Percentiles rank a stretch among this genome's conserved stretches.
Evolutionary conservation across 2,888 invertebrate genomes (phyloP).

Genomic region (Drosophila tanythrix): DNA sequence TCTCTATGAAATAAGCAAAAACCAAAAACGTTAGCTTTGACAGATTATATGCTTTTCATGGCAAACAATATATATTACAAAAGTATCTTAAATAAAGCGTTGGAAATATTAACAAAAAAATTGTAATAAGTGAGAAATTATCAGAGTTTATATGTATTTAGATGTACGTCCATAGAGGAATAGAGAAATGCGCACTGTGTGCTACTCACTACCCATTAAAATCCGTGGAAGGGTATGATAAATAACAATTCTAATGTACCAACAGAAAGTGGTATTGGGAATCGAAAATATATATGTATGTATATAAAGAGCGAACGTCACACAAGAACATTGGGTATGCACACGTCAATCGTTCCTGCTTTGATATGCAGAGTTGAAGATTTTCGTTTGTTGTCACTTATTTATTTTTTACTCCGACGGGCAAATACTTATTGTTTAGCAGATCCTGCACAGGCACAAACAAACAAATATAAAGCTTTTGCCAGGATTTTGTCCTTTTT

Average conservation of each 20-base stretch:
- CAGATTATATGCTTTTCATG: constrained; percentile 33
- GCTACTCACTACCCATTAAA: neutral
- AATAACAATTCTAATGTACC: neutral
- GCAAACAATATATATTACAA: constrained; percentile 9
- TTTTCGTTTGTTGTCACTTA: constrained; percentile 29
- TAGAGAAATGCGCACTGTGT: neutral
- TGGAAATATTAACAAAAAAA: constrained; percentile 24
- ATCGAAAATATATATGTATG: neutral
- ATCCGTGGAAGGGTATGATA: neutral
- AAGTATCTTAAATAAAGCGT: constrained; percentile 28
- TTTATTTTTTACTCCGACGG: constrained; percentile 40
- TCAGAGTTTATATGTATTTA: constrained; percentile 1
- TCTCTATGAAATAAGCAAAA: neutral
- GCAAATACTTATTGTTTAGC: constrained; percentile 62
- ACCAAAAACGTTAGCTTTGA: constrained; percentile 24
- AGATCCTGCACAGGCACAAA: constrained; percentile 24
- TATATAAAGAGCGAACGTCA: neutral
- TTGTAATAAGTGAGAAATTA: constrained; percentile 29
- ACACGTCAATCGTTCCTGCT: neutral
- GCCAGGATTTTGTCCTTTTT: constrained; percentile 52
- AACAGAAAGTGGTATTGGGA: neutral
- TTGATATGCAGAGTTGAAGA: constrained; percentile 4
- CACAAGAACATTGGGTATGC: constrained; percentile 5
- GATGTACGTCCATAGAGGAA: neutral
- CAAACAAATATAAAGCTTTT: constrained; percentile 51